Conservation (phyloP, 1,140 invertebrate species). For the Mamestra configurata region DNA sequence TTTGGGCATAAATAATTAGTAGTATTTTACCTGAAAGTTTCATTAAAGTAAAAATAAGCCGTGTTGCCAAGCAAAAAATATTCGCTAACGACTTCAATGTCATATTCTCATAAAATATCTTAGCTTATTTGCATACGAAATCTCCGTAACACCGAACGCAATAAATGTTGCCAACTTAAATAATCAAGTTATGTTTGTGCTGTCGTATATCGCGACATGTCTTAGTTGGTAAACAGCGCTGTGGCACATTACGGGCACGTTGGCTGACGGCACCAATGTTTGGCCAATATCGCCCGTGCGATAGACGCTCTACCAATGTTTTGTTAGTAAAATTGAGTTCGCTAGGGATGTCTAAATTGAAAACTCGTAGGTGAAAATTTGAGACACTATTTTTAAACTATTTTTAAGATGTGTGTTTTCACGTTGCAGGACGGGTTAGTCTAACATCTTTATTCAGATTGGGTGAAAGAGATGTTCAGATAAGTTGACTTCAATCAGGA, state of each 20-base stretch:
- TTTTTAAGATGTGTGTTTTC: background rate
- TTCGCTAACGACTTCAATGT: no score
- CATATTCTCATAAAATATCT: background rate
- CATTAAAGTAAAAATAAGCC: no score
- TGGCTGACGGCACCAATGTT: slow-evolving; percentile 31
- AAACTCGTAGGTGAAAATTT: slow-evolving; percentile 1
- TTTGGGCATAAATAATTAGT: no score
- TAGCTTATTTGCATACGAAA: background rate
- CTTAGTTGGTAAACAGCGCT: slow-evolving; percentile 9
- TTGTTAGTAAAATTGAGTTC: slow-evolving; percentile 33
- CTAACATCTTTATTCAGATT: background rate
- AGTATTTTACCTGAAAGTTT: no score
- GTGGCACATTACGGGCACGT: slow-evolving; percentile 13
- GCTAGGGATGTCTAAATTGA: slow-evolving; percentile 29
- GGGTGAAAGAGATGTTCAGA: no score
- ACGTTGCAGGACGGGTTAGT: background rate
- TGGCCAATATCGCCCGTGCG: slow-evolving; percentile 5
- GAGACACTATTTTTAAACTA: background rate
- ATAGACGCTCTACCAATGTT: slow-evolving; percentile 32
- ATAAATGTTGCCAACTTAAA: slow-evolving; percentile 39
- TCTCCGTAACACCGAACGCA: slow-evolving; percentile 7
- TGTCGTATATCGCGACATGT: slow-evolving; percentile 10
- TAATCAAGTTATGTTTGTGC: slow-evolving; percentile 46
- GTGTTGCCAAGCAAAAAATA: no score
- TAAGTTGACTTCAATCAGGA: no score